Percentiles rank a stretch among this genome's conserved stretches.
These are phyloP conservation scores for Prenolepis imparis DNA, from an alignment of 2,888 invertebrate species.

Conservation along the genomic window DNA sequence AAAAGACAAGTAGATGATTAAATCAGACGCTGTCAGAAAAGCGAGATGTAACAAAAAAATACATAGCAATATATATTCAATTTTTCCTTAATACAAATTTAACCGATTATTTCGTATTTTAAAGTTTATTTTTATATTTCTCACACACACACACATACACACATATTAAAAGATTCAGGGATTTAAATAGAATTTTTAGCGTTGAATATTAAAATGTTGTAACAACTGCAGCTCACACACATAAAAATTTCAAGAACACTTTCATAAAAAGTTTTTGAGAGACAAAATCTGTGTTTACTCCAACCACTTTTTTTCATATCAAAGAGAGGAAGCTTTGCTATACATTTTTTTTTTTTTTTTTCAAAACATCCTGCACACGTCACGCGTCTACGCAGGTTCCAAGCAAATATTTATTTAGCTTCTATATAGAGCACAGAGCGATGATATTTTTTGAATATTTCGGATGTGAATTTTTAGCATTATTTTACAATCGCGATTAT, in stretches of 20 bases:
- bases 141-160: background rate
- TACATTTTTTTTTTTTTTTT: background rate
- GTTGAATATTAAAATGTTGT: conserved; percentile 20
- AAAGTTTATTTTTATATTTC: background rate
- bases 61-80: background rate
- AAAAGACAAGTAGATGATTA: background rate
- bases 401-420: conserved; percentile 41
- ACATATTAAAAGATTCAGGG: background rate
- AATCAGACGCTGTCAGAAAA: background rate
- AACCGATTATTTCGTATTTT: background rate
- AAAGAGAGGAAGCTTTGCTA: conserved; percentile 29
- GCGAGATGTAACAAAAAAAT: background rate
- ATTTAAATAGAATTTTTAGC: background rate
- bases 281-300: conserved; percentile 22
- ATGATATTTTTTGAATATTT: conserved; percentile 28
- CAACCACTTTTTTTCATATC: conserved; percentile 31
- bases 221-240: background rate
- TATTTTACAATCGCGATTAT: background rate
- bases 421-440: background rate
- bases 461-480: conserved; percentile 5
- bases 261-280: conserved; percentile 20
- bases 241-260: conserved; percentile 12
- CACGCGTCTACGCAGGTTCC: background rate
- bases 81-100: background rate
- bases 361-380: conserved; percentile 6